Conservation (phyloP, 2,797 vertebrate genomes). For the Melanogrammus aeglefinus region DNA sequence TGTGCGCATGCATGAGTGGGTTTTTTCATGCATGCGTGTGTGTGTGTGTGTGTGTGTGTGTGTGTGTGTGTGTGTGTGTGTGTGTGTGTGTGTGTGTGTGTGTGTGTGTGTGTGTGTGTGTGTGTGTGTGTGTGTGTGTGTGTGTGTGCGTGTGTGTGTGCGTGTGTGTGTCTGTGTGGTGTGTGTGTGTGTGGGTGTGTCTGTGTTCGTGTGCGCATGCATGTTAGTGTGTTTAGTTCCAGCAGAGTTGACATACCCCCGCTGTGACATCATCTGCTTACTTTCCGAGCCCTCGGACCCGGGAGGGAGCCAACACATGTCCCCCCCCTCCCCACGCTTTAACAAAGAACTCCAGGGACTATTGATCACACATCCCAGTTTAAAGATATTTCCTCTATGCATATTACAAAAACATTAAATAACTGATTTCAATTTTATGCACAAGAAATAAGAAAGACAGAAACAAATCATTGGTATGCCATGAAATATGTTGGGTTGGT, state of each 20-base stretch:
- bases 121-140: neutral
- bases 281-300: neutral
- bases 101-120: neutral
- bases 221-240: neutral
- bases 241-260: neutral
- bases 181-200: no score
- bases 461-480: neutral
- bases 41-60: conserved; percentile 25
- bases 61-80: neutral
- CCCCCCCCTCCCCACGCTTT: no score
- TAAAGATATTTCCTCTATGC: neutral
- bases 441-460: neutral
- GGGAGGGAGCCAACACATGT: neutral
- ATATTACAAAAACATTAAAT: no score
- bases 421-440: neutral
- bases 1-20: no score
- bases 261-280: neutral
- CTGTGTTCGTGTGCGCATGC: neutral
- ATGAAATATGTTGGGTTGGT: neutral
- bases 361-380: neutral
- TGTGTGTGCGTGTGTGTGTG: no score
- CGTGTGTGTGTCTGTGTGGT: no score
- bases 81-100: neutral
- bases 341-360: no score
- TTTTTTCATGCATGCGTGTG: neutral